Evolutionary conservation across 2,888 invertebrate species (phyloP).

Genomic region (Furcula furcula): DNA sequence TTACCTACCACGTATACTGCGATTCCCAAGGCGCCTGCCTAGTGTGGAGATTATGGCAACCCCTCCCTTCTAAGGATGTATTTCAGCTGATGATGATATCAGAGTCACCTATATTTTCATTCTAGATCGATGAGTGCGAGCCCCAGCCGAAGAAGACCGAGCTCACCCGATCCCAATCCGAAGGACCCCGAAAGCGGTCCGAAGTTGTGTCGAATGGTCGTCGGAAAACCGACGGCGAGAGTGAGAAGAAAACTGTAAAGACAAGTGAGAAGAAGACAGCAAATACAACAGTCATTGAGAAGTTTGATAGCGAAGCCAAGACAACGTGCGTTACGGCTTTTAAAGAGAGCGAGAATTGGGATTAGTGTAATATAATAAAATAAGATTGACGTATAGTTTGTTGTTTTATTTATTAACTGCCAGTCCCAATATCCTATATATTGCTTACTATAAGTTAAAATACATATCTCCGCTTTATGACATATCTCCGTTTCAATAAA

Average conservation of each 20-base stretch:
- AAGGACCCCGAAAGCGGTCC: slow-evolving; percentile 22
- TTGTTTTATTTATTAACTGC: slow-evolving; percentile 21
- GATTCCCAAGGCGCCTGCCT: no score
- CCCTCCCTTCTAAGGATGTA: no score
- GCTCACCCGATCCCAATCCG: slow-evolving; percentile 24
- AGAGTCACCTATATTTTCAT: background rate
- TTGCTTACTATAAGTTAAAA: slow-evolving; percentile 3
- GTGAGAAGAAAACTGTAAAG: slow-evolving; percentile 17
- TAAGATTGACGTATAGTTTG: slow-evolving; percentile 19
- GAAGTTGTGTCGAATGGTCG: slow-evolving; percentile 39
- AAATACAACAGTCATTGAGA: slow-evolving; percentile 34
- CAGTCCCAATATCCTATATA: no score
- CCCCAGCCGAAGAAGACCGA: slow-evolving; percentile 53
- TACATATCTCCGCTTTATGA: no score
- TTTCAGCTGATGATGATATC: no score
- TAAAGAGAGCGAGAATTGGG: slow-evolving; percentile 72
- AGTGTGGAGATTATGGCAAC: no score
- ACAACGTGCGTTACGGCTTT: slow-evolving; percentile 57
- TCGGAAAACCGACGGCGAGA: slow-evolving; percentile 30
- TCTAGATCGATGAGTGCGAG: slow-evolving; percentile 55
- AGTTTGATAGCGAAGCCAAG: slow-evolving; percentile 46
- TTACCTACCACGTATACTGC: no score
- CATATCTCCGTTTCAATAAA: no score
- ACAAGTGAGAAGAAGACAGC: slow-evolving; percentile 21
- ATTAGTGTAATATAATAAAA: slow-evolving; percentile 43